Conservation (phyloP, 64 coral and sea anemone genomes). For the Exaiptasia diaphana region DNA sequence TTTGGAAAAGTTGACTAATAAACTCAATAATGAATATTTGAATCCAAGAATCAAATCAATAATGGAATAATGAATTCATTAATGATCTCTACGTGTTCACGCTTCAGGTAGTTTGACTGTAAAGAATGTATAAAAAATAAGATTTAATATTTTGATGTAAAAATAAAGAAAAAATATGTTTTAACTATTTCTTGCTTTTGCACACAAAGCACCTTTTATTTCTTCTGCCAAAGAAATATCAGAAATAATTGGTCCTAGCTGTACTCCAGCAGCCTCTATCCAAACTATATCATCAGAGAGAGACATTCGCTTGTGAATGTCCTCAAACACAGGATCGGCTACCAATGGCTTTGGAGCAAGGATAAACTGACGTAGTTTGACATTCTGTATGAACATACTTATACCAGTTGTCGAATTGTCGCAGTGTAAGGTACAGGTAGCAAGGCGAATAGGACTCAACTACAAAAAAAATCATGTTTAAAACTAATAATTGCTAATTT, state of each 20-base stretch:
- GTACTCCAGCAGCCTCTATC: conserved; percentile 77
- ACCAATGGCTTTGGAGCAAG: conserved; percentile 54
- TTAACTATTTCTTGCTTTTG: too few relatives aligned
- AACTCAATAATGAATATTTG: too few relatives aligned
- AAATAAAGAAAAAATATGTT: too few relatives aligned
- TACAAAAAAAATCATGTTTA: not conserved
- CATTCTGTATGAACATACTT: conserved; percentile 76
- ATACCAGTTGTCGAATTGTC: conserved; percentile 58
- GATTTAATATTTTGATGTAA: too few relatives aligned
- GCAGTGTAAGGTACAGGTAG: conserved; percentile 79
- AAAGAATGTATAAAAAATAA: too few relatives aligned
- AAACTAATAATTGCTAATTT: too few relatives aligned
- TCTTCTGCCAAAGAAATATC: conserved; percentile 64
- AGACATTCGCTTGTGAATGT: conserved; percentile 68
- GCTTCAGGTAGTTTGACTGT: too few relatives aligned
- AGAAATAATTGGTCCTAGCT: conserved; percentile 77
- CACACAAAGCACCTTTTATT: not conserved
- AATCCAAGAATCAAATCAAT: too few relatives aligned
- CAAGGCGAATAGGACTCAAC: conserved; percentile 76
- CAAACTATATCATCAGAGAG: conserved; percentile 70
- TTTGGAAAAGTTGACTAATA: too few relatives aligned
- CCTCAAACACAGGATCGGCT: conserved; percentile 38
- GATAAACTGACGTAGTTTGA: conserved; percentile 88
- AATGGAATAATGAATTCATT: too few relatives aligned
- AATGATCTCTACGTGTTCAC: too few relatives aligned